These are phyloP conservation scores for Falcaria lacertinaria DNA, from an alignment of 2,888 invertebrate species.

Conservation along the genomic window DNA sequence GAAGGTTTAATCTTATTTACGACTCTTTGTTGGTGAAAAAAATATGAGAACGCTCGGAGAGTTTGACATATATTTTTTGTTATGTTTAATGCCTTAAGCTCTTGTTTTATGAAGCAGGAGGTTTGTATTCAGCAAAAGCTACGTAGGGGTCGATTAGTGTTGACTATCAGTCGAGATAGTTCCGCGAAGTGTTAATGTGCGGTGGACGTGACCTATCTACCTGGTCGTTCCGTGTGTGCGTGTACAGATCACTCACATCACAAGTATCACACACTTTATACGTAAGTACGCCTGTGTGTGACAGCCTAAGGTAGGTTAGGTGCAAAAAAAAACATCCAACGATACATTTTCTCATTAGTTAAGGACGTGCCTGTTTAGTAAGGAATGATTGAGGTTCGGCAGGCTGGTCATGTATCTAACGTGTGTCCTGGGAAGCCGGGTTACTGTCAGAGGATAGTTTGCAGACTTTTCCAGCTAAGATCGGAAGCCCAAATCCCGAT, in stretches of 20 bases:
- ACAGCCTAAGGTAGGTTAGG: neutral
- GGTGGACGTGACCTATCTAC: neutral
- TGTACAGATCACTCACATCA: neutral
- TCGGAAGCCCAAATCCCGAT: no score
- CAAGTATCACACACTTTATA: no score
- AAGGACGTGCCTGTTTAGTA: no score
- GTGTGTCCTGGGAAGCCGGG: no score
- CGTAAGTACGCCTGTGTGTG: no score
- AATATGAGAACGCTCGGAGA: neutral
- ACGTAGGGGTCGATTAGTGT: neutral
- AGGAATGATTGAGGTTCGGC: no score
- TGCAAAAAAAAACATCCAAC: no score
- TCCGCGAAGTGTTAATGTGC: neutral
- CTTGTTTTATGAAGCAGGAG: neutral
- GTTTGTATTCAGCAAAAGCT: neutral
- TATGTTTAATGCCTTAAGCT: neutral
- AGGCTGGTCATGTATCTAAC: no score
- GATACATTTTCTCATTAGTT: conserved; percentile 1
- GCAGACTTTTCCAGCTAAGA: no score
- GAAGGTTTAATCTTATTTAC: conserved; percentile 6
- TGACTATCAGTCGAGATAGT: neutral
- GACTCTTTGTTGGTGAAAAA: neutral
- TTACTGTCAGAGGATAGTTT: no score
- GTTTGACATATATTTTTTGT: neutral
- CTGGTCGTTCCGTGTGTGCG: neutral